Conservation (phyloP, 2,888 invertebrate species). For the Alloplasta piceator region DNA sequence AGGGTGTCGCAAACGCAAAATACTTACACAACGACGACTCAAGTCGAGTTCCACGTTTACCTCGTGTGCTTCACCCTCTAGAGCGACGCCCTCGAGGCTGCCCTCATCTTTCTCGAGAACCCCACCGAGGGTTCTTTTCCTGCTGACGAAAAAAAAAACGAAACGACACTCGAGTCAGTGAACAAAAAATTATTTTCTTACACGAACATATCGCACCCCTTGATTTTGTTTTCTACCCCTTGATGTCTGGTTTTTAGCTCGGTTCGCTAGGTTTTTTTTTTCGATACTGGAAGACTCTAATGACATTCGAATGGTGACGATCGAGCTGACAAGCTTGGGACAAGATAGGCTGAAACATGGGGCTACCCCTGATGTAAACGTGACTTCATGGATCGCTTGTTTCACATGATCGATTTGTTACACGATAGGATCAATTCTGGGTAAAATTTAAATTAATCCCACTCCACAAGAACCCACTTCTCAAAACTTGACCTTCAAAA, state of each 20-base stretch:
- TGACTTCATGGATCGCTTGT: too few relatives aligned
- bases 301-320: too few relatives aligned
- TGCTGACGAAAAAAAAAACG: conserved; percentile 25
- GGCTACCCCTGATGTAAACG: too few relatives aligned
- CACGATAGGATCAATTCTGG: too few relatives aligned
- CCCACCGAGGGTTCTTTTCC: conserved; percentile 45
- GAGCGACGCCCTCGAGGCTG: conserved; percentile 32
- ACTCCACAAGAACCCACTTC: too few relatives aligned
- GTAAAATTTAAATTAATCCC: too few relatives aligned
- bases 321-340: too few relatives aligned
- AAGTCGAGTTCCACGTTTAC: conserved; percentile 56
- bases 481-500: too few relatives aligned
- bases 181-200: conserved; percentile 31
- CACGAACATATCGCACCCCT: neutral
- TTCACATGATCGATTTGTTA: too few relatives aligned
- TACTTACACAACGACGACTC: conserved; percentile 41
- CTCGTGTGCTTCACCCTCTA: conserved; percentile 37
- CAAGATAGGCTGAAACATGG: too few relatives aligned
- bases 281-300: too few relatives aligned
- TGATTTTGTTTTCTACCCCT: neutral
- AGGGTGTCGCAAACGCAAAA: conserved; percentile 34
- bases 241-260: neutral
- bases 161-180: conserved; percentile 10
- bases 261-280: too few relatives aligned
- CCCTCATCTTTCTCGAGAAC: conserved; percentile 40